Conservation (phyloP, 2,797 vertebrate species). For the Tamandua tetradactyla region DNA sequence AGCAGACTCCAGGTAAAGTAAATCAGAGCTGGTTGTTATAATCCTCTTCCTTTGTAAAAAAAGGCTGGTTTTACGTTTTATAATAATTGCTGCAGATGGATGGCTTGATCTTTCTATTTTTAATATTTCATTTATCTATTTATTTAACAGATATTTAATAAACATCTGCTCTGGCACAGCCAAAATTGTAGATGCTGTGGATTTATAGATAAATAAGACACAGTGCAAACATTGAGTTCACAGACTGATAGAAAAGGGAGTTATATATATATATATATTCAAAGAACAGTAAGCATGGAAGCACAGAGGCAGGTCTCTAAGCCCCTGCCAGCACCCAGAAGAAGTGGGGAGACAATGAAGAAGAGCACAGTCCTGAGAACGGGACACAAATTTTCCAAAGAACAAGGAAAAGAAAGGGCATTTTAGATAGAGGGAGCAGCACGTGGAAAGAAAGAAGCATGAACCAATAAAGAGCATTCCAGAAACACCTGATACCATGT, state of each 20-base stretch:
- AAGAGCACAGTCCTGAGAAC: background rate
- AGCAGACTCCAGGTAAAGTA: background rate
- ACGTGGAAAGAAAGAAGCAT: slow-evolving; percentile 1
- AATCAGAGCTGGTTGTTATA: background rate
- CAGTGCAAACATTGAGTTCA: background rate
- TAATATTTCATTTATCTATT: slow-evolving; percentile 24
- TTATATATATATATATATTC: background rate
- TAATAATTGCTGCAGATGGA: background rate
- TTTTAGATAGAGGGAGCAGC: too few species aligned
- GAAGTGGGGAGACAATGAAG: background rate
- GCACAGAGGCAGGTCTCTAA: background rate
- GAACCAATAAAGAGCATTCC: background rate
- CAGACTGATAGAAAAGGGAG: background rate
- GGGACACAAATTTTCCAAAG: background rate
- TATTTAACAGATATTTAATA: slow-evolving; percentile 9
- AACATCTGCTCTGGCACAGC: background rate
- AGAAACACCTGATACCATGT: background rate
- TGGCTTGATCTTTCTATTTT: background rate
- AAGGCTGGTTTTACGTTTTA: background rate
- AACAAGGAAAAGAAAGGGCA: background rate
- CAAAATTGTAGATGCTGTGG: background rate
- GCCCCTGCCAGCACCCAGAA: background rate
- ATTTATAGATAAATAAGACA: slow-evolving; percentile 2
- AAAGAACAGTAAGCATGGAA: background rate
- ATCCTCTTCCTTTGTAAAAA: background rate